Evolutionary conservation across 2,888 invertebrate species (phyloP).

Genomic region (Ophonus ardosiacus): DNA sequence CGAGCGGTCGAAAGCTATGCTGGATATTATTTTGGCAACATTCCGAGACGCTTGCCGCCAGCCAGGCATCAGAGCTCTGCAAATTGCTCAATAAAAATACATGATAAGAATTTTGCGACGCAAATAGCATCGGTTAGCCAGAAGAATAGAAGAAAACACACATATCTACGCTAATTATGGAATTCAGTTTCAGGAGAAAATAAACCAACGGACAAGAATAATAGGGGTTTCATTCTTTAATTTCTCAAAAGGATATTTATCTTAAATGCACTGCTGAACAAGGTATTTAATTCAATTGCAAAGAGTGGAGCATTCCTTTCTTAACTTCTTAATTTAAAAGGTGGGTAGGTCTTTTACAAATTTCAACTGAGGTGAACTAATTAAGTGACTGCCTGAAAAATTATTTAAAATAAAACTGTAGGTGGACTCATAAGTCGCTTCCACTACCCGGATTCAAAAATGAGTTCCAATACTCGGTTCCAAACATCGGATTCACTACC

Average conservation of each 20-base stretch:
- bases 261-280: background rate
- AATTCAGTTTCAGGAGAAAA: background rate
- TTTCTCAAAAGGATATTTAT: background rate
- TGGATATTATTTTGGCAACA: slow-evolving; percentile 42
- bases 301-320: background rate
- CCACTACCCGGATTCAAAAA: no score
- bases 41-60: slow-evolving; percentile 28
- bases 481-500: no score
- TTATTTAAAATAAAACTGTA: no score
- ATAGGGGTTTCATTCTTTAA: background rate
- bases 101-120: slow-evolving; percentile 13
- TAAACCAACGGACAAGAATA: background rate
- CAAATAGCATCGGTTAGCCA: background rate
- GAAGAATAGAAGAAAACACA: background rate
- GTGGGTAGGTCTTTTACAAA: background rate
- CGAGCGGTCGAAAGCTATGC: background rate
- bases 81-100: slow-evolving; percentile 47
- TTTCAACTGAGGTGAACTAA: background rate
- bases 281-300: background rate
- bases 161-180: background rate
- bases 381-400: background rate
- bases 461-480: no score
- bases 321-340: background rate
- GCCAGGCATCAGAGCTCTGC: slow-evolving; percentile 6
- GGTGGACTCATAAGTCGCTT: no score